phyloP scores from a whole-genome alignment of 2,888 invertebrate genomes.

The Sussaba pulchella region DNA sequence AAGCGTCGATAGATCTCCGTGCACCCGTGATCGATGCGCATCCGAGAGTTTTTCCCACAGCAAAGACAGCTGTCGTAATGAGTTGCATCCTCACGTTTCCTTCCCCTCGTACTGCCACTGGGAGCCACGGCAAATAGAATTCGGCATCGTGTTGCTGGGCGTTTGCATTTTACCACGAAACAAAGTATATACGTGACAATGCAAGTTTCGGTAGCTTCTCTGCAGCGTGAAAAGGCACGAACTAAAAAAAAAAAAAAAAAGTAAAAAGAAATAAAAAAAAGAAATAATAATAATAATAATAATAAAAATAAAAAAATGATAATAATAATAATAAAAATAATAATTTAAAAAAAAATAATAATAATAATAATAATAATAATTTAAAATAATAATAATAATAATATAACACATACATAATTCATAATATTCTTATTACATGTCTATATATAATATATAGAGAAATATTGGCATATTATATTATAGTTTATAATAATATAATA shows the following conservation, averaged over 20 bases:
- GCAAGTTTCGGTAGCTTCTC: conserved; percentile 63
- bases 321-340: neutral
- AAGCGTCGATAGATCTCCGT: conserved; percentile 49
- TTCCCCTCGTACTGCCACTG: conserved; percentile 50
- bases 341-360: too few species aligned
- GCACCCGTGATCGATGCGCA: conserved; percentile 71
- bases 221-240: conserved; percentile 56
- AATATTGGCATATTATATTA: too few species aligned
- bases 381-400: too few species aligned
- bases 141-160: conserved; percentile 40
- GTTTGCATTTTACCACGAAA: conserved; percentile 53
- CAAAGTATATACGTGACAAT: conserved; percentile 76
- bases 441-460: too few species aligned
- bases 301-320: neutral
- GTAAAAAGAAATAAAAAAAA: too few species aligned
- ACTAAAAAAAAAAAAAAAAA: conserved; percentile 35
- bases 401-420: too few species aligned
- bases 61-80: conserved; percentile 83
- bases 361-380: too few species aligned
- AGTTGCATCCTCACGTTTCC: conserved; percentile 83
- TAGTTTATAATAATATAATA: too few species aligned
- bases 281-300: too few species aligned
- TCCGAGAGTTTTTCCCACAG: conserved; percentile 80
- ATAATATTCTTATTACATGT: too few species aligned
- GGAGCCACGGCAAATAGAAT: conserved; percentile 29